Conservation (phyloP, 2,888 invertebrate species). For the Sesamia inferens region DNA sequence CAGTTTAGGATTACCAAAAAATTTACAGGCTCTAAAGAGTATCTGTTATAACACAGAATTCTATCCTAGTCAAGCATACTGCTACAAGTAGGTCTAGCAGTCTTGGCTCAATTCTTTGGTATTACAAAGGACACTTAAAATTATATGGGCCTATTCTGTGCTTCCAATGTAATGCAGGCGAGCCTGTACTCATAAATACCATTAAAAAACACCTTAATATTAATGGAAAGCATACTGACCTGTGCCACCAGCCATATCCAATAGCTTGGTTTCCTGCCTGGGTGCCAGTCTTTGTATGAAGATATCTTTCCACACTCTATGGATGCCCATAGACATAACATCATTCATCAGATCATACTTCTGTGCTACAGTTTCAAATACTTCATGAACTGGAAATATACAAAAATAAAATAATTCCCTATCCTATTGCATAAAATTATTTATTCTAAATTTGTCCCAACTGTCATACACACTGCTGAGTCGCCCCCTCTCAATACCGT, state of each 20-base stretch:
- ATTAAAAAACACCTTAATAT: background rate
- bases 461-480: too few species aligned
- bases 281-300: slow-evolving; percentile 95
- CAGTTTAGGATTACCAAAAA: background rate
- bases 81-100: background rate
- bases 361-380: slow-evolving; percentile 98
- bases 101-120: background rate
- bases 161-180: background rate
- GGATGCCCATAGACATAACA: slow-evolving; percentile 98
- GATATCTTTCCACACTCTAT: slow-evolving; percentile 98
- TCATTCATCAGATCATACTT: slow-evolving; percentile 99
- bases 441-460: too few species aligned
- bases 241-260: slow-evolving; percentile 99
- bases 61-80: background rate
- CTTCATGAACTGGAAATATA: slow-evolving; percentile 93
- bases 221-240: slow-evolving; percentile 84
- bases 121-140: background rate
- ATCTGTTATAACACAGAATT: background rate
- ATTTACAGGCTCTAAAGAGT: background rate
- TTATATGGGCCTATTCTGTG: background rate
- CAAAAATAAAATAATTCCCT: too few species aligned
- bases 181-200: background rate
- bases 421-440: too few species aligned
- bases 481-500: too few species aligned
- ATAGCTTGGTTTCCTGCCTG: slow-evolving; percentile 92